Evolutionary conservation across 1,140 invertebrate genomes (phyloP).

Genomic region (Drosophila erecta): DNA sequence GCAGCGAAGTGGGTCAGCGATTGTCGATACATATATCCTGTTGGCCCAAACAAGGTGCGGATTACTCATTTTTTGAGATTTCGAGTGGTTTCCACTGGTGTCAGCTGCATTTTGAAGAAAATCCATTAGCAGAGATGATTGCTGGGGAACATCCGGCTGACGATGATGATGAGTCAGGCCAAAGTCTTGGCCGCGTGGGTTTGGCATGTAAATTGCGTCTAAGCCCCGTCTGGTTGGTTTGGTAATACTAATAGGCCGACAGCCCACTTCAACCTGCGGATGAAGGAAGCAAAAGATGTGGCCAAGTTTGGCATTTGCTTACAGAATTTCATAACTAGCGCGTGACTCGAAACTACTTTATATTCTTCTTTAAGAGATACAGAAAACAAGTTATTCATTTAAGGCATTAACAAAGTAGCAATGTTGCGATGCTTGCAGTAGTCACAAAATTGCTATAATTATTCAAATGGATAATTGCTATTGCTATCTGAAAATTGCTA

Average conservation of each 20-base stretch:
- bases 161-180: slow-evolving; percentile 35
- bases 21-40: slow-evolving; percentile 33
- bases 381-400: too few relatives aligned
- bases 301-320: background rate
- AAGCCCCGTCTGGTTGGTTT: slow-evolving; percentile 28
- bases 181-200: slow-evolving; percentile 24
- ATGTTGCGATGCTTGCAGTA: too few relatives aligned
- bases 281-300: slow-evolving; percentile 8
- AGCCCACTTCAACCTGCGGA: slow-evolving; percentile 9
- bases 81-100: slow-evolving; percentile 15
- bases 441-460: too few relatives aligned
- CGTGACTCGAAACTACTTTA: background rate
- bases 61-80: background rate
- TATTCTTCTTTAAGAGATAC: too few relatives aligned
- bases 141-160: slow-evolving; percentile 30
- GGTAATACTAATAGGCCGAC: slow-evolving; percentile 15
- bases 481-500: too few relatives aligned
- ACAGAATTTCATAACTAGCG: background rate
- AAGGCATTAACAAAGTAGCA: too few relatives aligned
- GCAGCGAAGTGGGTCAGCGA: slow-evolving; percentile 61
- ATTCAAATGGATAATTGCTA: too few relatives aligned
- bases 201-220: slow-evolving; percentile 48
- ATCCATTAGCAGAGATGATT: slow-evolving; percentile 31
- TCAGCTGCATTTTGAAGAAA: slow-evolving; percentile 14
- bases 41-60: slow-evolving; percentile 29